Base-by-base conservation (phyloP, 2,888 invertebrate species). In the Erebia aethiops region DNA sequence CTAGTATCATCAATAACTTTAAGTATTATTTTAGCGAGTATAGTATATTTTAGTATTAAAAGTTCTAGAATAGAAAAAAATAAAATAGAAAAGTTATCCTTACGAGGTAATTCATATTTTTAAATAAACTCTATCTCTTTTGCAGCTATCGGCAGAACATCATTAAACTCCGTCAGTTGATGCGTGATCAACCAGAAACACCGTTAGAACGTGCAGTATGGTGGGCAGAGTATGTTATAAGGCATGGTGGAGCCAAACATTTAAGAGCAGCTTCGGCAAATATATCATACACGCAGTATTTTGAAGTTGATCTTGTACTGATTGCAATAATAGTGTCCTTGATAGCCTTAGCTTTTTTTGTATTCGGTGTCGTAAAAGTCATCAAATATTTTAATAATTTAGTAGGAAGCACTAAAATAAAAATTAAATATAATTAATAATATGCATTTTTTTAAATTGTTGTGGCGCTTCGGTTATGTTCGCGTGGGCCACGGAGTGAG, bases 191-290 rank as follows among this genome's bases (percentile, higher is more conserved):
- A 52, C 72, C 75, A 3, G 67, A 76, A 56, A 70, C 61, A 9
- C 73, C 78, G 0, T 57, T 78, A 66, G 71, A 76, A 18, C 71
- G 74, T n/a, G 75, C 77, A 11, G 56, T 76, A 3, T 78, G 76
- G 77, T 79, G 79, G 78, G 74, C 68, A 2, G 77, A 77, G 43
- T 70, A 79, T 56, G 73, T 77, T 1, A 60, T 79, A 52, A 67
- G 76, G 13, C 73, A 78, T 65, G 71, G 76, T 2, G 74, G 74
- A 0, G 73, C 74, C 7, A 66, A 63, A 18, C 76, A 79, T 56
- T 71, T 78, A 11, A 65, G 75, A 3, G 58, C 78, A 4, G 74
- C 76, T 14, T 63, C 70, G 18, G 78, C 77, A 8, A 71, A 76
- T 52, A 74, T 75, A 62, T 41, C 71, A 35, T 76, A 71, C 72